Percentiles rank a stretch among this genome's conserved stretches.
Conservation (phyloP, 2,888 invertebrate species). For the Tinea semifulvella region DNA sequence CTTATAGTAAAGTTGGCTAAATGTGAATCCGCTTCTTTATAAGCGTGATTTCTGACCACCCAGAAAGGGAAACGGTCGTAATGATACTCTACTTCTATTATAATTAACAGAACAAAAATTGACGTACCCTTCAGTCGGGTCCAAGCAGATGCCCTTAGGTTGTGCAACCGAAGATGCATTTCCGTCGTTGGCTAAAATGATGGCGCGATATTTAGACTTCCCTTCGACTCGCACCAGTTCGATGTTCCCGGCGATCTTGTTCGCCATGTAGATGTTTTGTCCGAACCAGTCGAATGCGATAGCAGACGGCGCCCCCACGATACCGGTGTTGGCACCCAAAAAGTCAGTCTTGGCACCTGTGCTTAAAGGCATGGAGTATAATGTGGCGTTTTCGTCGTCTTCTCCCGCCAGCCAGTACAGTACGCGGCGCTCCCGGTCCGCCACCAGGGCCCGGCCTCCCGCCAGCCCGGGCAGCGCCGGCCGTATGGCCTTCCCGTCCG, state of each 20-base stretch:
- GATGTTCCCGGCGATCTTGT: conserved; percentile 88
- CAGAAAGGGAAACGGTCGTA: too few species aligned
- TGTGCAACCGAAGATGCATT: conserved; percentile 84
- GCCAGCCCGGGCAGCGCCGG: conserved; percentile 81
- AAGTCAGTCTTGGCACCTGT: conserved; percentile 88
- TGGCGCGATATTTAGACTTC: conserved; percentile 81
- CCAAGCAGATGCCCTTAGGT: conserved; percentile 87
- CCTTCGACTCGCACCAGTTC: conserved; percentile 89
- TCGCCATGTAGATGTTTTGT: conserved; percentile 92
- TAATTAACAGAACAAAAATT: background rate
- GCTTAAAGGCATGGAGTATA: conserved; percentile 83
- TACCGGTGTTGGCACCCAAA: conserved; percentile 82
- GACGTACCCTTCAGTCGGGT: conserved; percentile 88
- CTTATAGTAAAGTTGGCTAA: too few species aligned
- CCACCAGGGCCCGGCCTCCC: conserved; percentile 90
- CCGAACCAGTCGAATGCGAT: conserved; percentile 98
- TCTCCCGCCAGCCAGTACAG: conserved; percentile 84
- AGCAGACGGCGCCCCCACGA: conserved; percentile 89
- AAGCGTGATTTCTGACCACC: too few species aligned
- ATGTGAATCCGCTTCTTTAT: too few species aligned
- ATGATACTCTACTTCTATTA: too few species aligned
- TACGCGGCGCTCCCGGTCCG: conserved; percentile 84
- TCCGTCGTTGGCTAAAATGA: conserved; percentile 91
- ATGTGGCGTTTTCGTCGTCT: conserved; percentile 86
- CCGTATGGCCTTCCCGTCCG: conserved; percentile 78